phyloP scores from a whole-genome alignment of 2,888 invertebrate genomes.

The Melinopterus prodromus region DNA sequence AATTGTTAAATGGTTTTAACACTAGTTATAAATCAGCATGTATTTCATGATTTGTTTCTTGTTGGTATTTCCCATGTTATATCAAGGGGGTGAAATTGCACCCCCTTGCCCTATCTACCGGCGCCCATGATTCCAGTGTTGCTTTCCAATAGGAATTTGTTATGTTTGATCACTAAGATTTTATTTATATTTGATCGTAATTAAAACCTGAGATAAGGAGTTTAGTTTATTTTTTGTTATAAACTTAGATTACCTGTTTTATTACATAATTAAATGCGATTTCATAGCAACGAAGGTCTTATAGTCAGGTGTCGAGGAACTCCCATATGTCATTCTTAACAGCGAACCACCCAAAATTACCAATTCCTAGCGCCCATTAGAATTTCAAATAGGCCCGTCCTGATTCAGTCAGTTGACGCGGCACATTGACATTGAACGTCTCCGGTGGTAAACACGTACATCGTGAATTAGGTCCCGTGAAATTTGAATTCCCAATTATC shows the following conservation, averaged over 20 bases:
- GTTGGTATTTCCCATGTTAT: no score
- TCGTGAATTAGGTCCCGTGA: not conserved
- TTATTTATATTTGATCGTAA: no score
- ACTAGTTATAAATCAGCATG: no score
- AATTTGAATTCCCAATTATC: slow-evolving; percentile 4
- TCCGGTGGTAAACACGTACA: not conserved
- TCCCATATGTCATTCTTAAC: not conserved
- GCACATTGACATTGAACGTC: not conserved
- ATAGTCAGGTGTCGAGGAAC: not conserved
- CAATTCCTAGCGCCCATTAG: not conserved
- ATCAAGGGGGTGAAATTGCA: no score
- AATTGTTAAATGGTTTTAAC: no score
- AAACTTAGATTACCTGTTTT: not conserved
- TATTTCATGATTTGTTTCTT: no score
- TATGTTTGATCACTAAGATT: no score
- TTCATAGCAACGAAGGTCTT: not conserved
- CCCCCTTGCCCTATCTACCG: no score
- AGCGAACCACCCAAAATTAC: not conserved
- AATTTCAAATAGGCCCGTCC: not conserved
- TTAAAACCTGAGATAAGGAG: no score
- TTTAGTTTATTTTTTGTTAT: no score
- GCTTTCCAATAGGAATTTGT: no score
- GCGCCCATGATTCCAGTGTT: no score
- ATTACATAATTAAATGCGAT: not conserved
- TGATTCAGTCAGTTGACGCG: not conserved